phyloP scores from a whole-genome alignment of 2,888 invertebrate genomes.

The Aporophyla nigra region DNA sequence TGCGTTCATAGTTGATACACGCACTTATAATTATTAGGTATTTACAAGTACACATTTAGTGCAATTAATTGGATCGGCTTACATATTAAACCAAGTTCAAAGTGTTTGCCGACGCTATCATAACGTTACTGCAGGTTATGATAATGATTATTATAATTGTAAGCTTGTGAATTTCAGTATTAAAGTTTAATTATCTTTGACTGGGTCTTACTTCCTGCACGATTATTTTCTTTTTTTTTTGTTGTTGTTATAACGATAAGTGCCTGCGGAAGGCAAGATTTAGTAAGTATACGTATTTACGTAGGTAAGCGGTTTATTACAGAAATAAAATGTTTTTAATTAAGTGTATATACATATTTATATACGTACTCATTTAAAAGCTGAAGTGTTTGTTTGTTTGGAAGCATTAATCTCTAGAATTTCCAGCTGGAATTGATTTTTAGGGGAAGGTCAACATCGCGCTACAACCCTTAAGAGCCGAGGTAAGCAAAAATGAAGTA shows the following conservation, averaged over 20 bases:
- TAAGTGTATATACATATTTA: not conserved
- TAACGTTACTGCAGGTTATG: constrained; percentile 20
- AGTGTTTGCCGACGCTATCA: constrained; percentile 29
- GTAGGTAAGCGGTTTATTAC: not conserved
- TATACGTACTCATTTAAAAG: not conserved
- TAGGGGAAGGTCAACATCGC: no score
- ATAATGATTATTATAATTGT: constrained; percentile 38
- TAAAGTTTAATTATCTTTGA: constrained; percentile 45
- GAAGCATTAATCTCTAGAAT: no score
- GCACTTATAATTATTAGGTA: not conserved
- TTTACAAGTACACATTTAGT: not conserved
- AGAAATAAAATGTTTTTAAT: not conserved
- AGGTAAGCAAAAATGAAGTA: no score
- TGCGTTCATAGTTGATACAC: no score
- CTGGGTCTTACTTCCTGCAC: constrained; percentile 43
- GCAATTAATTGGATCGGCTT: constrained; percentile 13
- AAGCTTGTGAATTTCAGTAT: constrained; percentile 47
- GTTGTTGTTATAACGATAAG: not conserved
- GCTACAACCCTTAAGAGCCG: not conserved
- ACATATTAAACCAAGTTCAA: constrained; percentile 40
- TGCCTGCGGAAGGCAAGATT: constrained; percentile 8
- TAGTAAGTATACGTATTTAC: not conserved
- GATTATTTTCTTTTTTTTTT: constrained; percentile 35
- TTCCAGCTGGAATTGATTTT: no score
- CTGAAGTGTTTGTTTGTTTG: no score